Base-by-base conservation (phyloP, 2,797 vertebrate species). In the Danio kyathit region DNA sequence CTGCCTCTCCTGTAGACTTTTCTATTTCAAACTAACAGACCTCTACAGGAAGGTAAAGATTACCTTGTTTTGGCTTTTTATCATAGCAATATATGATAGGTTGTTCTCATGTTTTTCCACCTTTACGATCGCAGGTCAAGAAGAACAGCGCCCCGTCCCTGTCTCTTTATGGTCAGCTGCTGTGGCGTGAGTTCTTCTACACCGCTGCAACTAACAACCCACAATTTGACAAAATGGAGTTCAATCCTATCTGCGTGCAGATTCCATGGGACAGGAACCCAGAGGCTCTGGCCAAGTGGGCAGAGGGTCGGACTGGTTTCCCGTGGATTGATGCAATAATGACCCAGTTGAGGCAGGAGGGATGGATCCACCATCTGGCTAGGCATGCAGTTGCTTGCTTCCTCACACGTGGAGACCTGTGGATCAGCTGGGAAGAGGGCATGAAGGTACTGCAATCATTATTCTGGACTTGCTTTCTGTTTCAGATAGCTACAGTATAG, bases 361-460 rank as follows among this genome's bases (percentile, higher is more conserved):
- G 97, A 0, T 98, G 97, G 97, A 97, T 98, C 84, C 97, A 98
- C 88, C 97, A 97, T 87, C 90, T 98, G 92, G 97, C 97, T 5
- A 92, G 97, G 48, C 96, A 97, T 12, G 97, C 96, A 3, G 96
- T 98, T 54, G 96, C 96, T 1, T 98, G 97, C 88, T 99, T 98
- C 84, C 93, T 99, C 88, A 97, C 97, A 29, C 93, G 97, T 78
- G 97, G 97, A 74, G 97, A 98, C 91, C 94, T 99, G 54, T 99
- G 97, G 97, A 95, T 98, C 91, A 96, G 96, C 89, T 99, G 97
- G 97, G 97, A 99, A 86, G 97, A 99, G 93, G 97, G 97, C 87
- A 95, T 99, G 96, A 98, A 97, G 94, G 97, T 97, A 88, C 4
- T 12, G 7, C 41, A 16, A 63, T 13, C 41, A 57, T 16, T 54